These are phyloP conservation scores for Salmo trutta DNA, from an alignment of 2,797 vertebrate genomes.

Conservation along the genomic window DNA sequence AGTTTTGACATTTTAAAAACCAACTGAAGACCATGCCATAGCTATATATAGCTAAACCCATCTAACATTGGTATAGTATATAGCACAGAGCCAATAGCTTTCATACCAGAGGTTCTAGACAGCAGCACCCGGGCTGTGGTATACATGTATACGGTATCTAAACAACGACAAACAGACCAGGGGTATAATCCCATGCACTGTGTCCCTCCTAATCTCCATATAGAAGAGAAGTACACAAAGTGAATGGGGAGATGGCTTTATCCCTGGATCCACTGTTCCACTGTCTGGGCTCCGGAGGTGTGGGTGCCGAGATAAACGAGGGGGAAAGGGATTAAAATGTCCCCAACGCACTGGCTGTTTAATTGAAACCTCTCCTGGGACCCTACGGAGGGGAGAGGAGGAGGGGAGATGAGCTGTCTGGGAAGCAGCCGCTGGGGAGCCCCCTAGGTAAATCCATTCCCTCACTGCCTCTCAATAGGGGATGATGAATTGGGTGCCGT, in stretches of 20 bases:
- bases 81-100: background rate
- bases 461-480: conserved; percentile 63
- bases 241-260: conserved; percentile 51
- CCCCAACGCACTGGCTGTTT: conserved; percentile 66
- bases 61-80: too few relatives aligned
- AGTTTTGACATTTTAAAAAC: background rate
- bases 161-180: conserved; percentile 28
- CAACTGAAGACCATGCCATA: background rate
- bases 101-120: conserved; percentile 11
- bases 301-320: conserved; percentile 72
- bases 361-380: conserved; percentile 78
- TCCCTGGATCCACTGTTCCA: conserved; percentile 57
- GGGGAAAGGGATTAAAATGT: conserved; percentile 73
- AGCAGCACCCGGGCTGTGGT: background rate
- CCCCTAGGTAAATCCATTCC: conserved; percentile 68
- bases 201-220: conserved; percentile 53
- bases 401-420: conserved; percentile 40
- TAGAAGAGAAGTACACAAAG: conserved; percentile 54
- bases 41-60: too few relatives aligned
- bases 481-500: conserved; percentile 73
- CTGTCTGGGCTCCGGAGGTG: conserved; percentile 57
- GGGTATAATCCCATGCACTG: conserved; percentile 45
- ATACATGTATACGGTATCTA: conserved; percentile 18
- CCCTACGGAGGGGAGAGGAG: conserved; percentile 21
- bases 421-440: conserved; percentile 63